Base-by-base conservation (phyloP, 2,113 vertebrate genomes). In the Oreotrochilus melanogaster region DNA sequence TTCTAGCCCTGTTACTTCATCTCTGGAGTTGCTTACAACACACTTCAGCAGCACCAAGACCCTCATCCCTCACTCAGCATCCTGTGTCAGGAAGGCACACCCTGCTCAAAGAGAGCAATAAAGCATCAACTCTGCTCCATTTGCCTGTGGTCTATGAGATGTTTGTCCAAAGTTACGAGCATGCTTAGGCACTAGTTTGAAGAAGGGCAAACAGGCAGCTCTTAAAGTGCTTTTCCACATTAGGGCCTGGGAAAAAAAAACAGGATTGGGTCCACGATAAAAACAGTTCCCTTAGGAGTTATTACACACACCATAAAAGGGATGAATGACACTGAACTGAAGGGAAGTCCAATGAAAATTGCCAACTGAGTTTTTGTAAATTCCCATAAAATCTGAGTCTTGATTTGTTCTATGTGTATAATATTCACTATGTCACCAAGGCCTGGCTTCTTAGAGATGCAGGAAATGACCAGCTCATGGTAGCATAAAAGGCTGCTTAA, bases 301-400 rank as follows among this genome's bases (percentile, higher is more conserved):
- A 39, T 39, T 74, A 62, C 64, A 64, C 94, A 62, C 48, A 39
- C 95, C 79, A 93, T 94, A 94, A 94, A 96, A 93, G 89, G 93
- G 66, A 73, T n/a, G 75, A 88, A 82, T n/a, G 61, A 88, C 47
- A 54, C 57, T 54, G 60, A 83, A 75, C 47, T 57, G n/a, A 85
- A 86, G 53, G 64, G 51, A 69, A 61, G 48, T 28, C 71, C 57
- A 79, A 73, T 31, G 37, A 78, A 88, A 85, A 79, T 64, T 86
- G 74, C 33, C 87, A 33, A 67, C 72, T 45, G 60, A 89, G 74
- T 93, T 88, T 88, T 53, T 73, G 78, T 58, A 6, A 90, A 87
- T 93, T 82, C 92, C 76, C 79, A 89, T 67, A 81, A 97, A 94
- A 73, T 67, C 47, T 10, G 28, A 75, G 50, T 43, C 62, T 66